A percentile compares a stretch with the other conserved stretches of the same genome.
Conservation (phyloP, 2,113 vertebrate genomes). For the Otolemur garnettii region DNA sequence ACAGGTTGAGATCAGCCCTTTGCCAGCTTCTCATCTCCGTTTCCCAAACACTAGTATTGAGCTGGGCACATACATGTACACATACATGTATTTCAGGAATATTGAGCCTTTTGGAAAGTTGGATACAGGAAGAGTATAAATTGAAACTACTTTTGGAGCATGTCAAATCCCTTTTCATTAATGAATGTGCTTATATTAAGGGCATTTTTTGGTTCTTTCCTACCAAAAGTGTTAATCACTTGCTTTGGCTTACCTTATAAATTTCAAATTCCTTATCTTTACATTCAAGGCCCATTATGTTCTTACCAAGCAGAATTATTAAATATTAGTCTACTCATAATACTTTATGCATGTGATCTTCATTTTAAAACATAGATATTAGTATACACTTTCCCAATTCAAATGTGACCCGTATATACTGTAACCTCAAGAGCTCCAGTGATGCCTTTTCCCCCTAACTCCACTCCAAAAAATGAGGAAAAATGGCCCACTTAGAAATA, state of each 20-base stretch:
- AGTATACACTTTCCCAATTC: not conserved
- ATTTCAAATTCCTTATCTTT: not conserved
- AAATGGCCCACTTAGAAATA: not conserved
- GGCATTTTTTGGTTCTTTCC: not conserved
- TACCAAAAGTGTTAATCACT: not conserved
- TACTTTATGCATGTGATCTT: not conserved
- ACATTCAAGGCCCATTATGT: not conserved
- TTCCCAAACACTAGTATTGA: not conserved
- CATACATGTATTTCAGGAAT: constrained; percentile 21
- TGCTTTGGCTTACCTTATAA: not conserved
- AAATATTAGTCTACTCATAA: not conserved
- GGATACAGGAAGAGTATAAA: not conserved
- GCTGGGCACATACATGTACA: not conserved
- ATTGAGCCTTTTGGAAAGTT: not conserved
- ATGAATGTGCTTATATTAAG: not conserved
- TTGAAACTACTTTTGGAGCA: not conserved
- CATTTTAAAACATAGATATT: not conserved
- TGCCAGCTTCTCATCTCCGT: not conserved
- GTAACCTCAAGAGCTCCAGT: not conserved
- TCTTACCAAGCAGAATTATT: not conserved
- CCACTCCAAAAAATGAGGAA: not conserved
- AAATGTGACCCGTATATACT: not conserved
- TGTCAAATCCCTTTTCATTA: constrained; percentile 34
- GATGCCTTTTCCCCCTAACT: not conserved
- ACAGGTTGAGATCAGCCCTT: not conserved